A percentile compares a stretch with the other conserved stretches of the same genome.
phyloP scores from a whole-genome alignment of 2,113 vertebrate species.

The Podilymbus podiceps region DNA sequence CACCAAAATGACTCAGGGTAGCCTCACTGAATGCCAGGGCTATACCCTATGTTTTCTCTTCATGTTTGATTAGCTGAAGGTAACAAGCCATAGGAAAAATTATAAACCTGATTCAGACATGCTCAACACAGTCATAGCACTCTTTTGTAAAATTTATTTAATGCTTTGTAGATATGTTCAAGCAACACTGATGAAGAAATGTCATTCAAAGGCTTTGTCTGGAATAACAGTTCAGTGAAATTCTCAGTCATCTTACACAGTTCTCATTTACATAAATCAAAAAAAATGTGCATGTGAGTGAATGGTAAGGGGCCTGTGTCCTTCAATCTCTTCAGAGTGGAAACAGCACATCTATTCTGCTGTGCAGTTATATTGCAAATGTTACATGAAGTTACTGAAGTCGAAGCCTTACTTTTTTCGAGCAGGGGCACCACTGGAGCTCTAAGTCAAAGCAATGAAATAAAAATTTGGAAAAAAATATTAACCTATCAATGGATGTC shows the following conservation, averaged over 20 bases:
- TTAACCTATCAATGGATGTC: background rate
- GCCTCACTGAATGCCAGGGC: background rate
- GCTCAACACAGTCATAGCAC: slow-evolving; percentile 11
- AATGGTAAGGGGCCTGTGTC: background rate
- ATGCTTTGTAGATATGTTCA: slow-evolving; percentile 19
- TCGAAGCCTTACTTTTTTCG: slow-evolving; percentile 8
- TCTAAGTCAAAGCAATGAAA: slow-evolving; percentile 5
- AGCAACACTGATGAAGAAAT: slow-evolving; percentile 37
- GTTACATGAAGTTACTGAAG: background rate
- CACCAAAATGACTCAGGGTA: background rate
- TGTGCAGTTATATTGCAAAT: background rate
- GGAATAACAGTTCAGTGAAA: slow-evolving; percentile 26
- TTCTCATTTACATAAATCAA: slow-evolving; percentile 30
- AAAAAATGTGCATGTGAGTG: background rate
- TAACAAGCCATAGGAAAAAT: background rate
- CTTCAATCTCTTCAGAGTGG: background rate
- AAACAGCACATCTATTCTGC: background rate
- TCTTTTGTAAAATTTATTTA: slow-evolving; percentile 60
- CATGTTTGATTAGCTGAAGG: background rate
- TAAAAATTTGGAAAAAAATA: slow-evolving; percentile 9
- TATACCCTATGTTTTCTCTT: background rate
- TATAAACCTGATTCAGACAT: slow-evolving; percentile 12
- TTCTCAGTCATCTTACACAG: background rate
- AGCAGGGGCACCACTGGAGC: background rate
- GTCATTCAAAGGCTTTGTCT: slow-evolving; percentile 4